Base-by-base conservation (phyloP, 2,797 vertebrate genomes). In the Notolepis coatsorum region DNA sequence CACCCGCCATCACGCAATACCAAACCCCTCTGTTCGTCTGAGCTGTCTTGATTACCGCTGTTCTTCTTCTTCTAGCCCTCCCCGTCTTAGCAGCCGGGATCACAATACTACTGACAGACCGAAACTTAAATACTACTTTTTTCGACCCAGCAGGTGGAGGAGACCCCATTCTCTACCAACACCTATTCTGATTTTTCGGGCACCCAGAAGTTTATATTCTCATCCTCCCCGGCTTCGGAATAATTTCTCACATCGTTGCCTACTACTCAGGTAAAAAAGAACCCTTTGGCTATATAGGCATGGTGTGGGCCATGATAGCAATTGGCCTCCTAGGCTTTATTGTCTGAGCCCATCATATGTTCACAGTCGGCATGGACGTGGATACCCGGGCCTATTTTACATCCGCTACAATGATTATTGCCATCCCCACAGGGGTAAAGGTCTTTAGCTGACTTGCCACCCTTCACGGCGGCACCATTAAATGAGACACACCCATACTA, bases 261-360 rank as follows among this genome's bases (percentile, higher is more conserved):
- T 86, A 79, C 0, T 86, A 85, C 0, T 7, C 66, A 0, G 79
- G 75, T 0, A 89, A 89, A 79, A 85, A 87, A 66, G 79, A 86
- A 24, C 77, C 86, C 0, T 88, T 88, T 0, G 88, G 83, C 0
- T 84, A 88, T 0, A 88, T 3, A 0, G 86, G 7, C 0, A 90
- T 89, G 0, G 75, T 90, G 0, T 90, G 77, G 5, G 77, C 80
- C 0, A 88, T 73, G 0, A 24, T 89, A 0, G 81, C 17, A 0
- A 85, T 25, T 0, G 82, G 86, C 0, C 57, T 86, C 0, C 2
- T 85, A 1, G 87, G 79, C 0, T 85, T 86, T 0, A 88, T 88
- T 2, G 87, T 89, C 0, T 88, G 84, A n/a, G 86, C 84, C 2
- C 87, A 89, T 0, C 86, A 89, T 0, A 87, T 90, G 0, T 91